Conservation (phyloP, 2,797 vertebrate species). For the Enteromius treurensis region DNA sequence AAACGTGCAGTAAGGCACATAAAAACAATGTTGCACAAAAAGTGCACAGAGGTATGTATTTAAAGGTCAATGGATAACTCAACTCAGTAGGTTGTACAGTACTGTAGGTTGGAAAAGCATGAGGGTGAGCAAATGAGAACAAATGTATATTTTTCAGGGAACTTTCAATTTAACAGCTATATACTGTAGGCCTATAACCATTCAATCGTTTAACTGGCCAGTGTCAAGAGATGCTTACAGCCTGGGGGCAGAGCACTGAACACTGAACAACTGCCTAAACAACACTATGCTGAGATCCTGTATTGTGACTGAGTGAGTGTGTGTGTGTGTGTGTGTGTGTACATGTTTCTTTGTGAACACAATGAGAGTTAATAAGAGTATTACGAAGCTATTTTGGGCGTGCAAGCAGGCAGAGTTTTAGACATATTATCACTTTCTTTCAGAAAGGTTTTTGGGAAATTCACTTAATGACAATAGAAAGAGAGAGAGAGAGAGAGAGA, state of each 20-base stretch:
- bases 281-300: slow-evolving; percentile 15
- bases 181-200: not conserved
- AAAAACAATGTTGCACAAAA: too few species aligned
- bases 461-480: slow-evolving; percentile 15
- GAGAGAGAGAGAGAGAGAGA: not conserved
- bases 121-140: not conserved
- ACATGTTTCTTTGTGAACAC: slow-evolving; percentile 7
- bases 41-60: too few species aligned
- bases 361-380: slow-evolving; percentile 38
- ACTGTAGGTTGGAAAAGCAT: not conserved
- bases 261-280: slow-evolving; percentile 14
- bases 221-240: not conserved
- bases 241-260: not conserved
- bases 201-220: not conserved
- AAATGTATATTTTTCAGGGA: not conserved
- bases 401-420: slow-evolving; percentile 35
- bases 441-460: slow-evolving; percentile 34
- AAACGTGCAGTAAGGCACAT: too few species aligned
- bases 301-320: slow-evolving; percentile 3
- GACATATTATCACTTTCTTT: slow-evolving; percentile 42
- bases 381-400: slow-evolving; percentile 36
- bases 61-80: not conserved
- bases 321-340: not conserved
- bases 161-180: not conserved
- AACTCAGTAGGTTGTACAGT: too few species aligned